Evolutionary conservation across 2,888 invertebrate species (phyloP).

Genomic region (Dusona sp.): DNA sequence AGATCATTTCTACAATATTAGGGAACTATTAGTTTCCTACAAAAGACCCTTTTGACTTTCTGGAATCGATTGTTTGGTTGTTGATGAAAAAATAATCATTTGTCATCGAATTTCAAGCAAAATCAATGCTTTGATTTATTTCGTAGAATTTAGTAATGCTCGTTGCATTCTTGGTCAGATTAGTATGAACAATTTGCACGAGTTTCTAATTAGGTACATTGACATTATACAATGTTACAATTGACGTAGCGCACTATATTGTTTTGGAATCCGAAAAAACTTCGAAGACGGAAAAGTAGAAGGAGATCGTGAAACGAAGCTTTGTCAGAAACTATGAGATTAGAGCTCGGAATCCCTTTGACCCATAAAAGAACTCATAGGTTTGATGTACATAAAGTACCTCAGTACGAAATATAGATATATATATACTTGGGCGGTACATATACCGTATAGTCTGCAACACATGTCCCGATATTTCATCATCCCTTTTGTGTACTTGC

Average conservation of each 20-base stretch:
- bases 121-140: neutral
- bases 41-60: slow-evolving; percentile 3
- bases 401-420: neutral
- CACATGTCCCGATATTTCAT: slow-evolving; percentile 63
- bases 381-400: slow-evolving; percentile 46
- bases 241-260: neutral
- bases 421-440: neutral
- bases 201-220: neutral
- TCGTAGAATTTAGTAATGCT: neutral
- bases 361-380: slow-evolving; percentile 52
- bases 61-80: neutral
- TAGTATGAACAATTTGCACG: neutral
- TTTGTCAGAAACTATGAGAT: slow-evolving; percentile 29
- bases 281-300: neutral
- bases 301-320: slow-evolving; percentile 34
- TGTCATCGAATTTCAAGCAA: neutral
- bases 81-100: neutral
- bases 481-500: slow-evolving; percentile 45
- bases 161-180: neutral
- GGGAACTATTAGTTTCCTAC: neutral
- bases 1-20: slow-evolving; percentile 9
- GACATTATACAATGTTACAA: neutral
- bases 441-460: slow-evolving; percentile 46
- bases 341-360: slow-evolving; percentile 71
- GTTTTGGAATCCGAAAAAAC: slow-evolving; percentile 35